phyloP scores from a whole-genome alignment of 2,888 invertebrate genomes.

The Baccha elongata region DNA sequence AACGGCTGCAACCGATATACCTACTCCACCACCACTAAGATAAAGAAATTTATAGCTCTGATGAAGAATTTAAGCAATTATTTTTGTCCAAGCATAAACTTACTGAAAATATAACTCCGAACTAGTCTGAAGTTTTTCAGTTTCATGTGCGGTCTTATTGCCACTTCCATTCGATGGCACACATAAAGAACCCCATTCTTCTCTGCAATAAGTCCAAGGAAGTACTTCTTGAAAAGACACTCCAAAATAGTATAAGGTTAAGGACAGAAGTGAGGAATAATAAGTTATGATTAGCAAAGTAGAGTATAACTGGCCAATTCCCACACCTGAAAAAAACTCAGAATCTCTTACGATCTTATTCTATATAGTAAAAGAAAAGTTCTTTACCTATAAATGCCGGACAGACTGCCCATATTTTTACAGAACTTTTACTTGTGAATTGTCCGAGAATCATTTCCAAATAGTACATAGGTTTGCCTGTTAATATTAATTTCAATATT shows the following conservation, averaged over 20 bases:
- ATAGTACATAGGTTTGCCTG: constrained; percentile 92
- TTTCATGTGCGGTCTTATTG: constrained; percentile 9
- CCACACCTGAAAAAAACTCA: constrained; percentile 85
- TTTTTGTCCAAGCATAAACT: constrained; percentile 79
- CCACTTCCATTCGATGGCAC: constrained; percentile 76
- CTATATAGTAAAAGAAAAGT: constrained; percentile 3
- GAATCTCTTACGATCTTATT: no score
- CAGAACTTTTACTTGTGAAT: constrained; percentile 90
- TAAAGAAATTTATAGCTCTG: no score
- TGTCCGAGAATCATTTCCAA: constrained; percentile 93
- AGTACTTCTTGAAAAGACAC: constrained; percentile 87
- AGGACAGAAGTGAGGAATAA: constrained; percentile 89
- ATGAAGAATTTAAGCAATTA: no score
- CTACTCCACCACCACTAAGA: no score
- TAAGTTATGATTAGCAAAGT: constrained; percentile 88
- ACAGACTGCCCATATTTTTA: constrained; percentile 86
- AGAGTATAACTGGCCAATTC: constrained; percentile 86
- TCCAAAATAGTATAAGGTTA: constrained; percentile 88
- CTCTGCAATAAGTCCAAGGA: constrained; percentile 88
- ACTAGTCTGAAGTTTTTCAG: constrained; percentile 82
- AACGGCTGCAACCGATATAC: no score
- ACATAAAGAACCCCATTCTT: constrained; percentile 78
- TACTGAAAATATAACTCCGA: constrained; percentile 85
- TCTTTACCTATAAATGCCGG: constrained; percentile 90
- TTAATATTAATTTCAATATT: neutral